phyloP scores from a whole-genome alignment of 1,140 invertebrate genomes.

The Macrostomum lignano region DNA sequence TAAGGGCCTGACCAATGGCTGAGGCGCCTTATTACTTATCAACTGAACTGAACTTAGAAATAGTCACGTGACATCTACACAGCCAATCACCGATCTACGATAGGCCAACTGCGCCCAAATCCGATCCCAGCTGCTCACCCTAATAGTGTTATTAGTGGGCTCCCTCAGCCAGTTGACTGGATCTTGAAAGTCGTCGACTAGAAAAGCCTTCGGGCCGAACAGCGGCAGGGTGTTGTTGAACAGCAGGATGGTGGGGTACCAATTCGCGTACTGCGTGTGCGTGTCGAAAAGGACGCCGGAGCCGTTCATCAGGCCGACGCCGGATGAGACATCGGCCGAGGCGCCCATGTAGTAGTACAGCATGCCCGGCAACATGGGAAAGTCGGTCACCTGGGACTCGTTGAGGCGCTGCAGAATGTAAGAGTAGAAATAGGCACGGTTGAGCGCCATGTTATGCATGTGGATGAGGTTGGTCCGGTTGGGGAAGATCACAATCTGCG shows the following conservation, averaged over 20 bases:
- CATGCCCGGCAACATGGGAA: constrained; percentile 70
- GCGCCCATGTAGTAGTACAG: constrained; percentile 88
- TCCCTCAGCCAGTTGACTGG: constrained; percentile 25
- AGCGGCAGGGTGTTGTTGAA: constrained; percentile 78
- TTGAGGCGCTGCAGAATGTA: constrained; percentile 46
- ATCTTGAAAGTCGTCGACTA: constrained; percentile 26
- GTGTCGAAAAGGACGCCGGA: constrained; percentile 74
- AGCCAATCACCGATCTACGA: too few species aligned
- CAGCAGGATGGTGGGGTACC: constrained; percentile 69
- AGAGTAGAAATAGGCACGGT: constrained; percentile 62
- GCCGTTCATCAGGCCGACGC: constrained; percentile 55
- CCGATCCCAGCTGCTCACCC: too few species aligned
- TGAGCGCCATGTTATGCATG: constrained; percentile 76
- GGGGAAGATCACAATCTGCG: constrained; percentile 71
- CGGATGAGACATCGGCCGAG: constrained; percentile 70
- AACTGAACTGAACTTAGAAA: too few species aligned
- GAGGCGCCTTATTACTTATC: too few species aligned
- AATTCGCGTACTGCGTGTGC: constrained; percentile 69
- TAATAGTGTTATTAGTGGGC: constrained; percentile 21
- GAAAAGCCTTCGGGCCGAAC: constrained; percentile 63
- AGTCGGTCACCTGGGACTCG: constrained; percentile 12
- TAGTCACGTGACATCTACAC: too few species aligned
- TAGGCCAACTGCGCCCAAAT: too few species aligned
- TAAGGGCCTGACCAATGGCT: too few species aligned
- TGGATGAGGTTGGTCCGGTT: constrained; percentile 69